Percentiles rank a stretch among this genome's conserved stretches.
These are phyloP conservation scores for Merluccius polli DNA, from an alignment of 2,797 vertebrate species.

Conservation along the genomic window DNA sequence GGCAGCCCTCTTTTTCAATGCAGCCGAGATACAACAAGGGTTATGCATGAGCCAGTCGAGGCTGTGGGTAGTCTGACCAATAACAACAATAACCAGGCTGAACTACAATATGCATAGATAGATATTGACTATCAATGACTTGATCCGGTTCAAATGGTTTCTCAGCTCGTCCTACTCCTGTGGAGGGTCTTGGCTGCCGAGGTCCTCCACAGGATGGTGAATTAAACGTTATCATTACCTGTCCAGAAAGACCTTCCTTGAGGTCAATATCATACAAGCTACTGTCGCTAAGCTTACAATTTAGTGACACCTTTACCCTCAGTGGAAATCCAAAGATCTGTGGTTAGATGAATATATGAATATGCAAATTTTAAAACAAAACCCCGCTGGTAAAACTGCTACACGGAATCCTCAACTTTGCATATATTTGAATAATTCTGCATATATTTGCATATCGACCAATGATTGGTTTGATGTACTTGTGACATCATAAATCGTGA, in stretches of 20 bases:
- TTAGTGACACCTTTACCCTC: not conserved
- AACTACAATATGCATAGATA: too few species aligned
- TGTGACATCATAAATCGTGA: not conserved
- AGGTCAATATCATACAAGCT: not conserved
- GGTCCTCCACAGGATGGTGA: not conserved
- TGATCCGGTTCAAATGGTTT: too few species aligned
- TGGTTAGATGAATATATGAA: not conserved
- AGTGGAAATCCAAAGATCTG: not conserved
- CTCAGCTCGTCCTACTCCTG: too few species aligned
- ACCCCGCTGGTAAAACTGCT: not conserved
- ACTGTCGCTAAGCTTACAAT: not conserved
- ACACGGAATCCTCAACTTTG: not conserved
- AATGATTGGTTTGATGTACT: not conserved
- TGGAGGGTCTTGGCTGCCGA: too few species aligned
- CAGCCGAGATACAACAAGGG: too few species aligned
- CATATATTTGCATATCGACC: not conserved
- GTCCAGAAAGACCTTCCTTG: not conserved
- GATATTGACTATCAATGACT: too few species aligned
- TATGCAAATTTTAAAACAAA: not conserved
- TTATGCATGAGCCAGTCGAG: too few species aligned
- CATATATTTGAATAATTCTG: not conserved
- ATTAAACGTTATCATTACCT: not conserved
- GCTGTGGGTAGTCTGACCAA: too few species aligned
- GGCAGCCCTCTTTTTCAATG: too few species aligned
- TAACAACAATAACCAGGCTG: too few species aligned